phyloP scores from a whole-genome alignment of 2,888 invertebrate species.

The Lottia scabra region DNA sequence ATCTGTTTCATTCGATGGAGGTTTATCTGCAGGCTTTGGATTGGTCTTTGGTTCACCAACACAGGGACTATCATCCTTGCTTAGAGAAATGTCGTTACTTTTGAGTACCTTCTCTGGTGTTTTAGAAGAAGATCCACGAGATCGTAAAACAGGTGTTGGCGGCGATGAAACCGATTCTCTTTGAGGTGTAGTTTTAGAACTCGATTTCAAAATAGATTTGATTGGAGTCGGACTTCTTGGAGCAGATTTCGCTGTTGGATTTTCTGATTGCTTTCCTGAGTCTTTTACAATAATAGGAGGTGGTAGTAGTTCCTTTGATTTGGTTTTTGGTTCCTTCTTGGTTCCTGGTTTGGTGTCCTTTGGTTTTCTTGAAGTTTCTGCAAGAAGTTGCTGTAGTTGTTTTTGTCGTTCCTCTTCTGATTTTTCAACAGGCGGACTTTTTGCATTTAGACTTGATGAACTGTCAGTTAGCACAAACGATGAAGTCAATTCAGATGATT shows the following conservation, averaged over 20 bases:
- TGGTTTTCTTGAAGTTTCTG: conserved; percentile 40
- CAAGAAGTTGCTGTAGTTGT: conserved; percentile 40
- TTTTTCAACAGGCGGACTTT: background rate
- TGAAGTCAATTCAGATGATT: conserved; percentile 13
- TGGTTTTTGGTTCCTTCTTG: background rate
- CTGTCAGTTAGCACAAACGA: background rate
- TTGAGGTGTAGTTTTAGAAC: background rate
- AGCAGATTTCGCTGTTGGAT: background rate
- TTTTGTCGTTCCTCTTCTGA: conserved; percentile 41
- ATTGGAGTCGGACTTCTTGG: background rate
- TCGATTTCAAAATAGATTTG: background rate
- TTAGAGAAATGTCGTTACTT: too few species aligned
- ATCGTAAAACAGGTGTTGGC: background rate
- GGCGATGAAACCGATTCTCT: background rate
- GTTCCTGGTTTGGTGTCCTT: conserved; percentile 30
- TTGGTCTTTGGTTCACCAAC: background rate
- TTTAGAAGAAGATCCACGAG: background rate
- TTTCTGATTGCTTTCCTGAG: background rate
- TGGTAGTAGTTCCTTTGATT: conserved; percentile 2
- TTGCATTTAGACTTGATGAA: background rate
- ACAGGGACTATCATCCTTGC: background rate
- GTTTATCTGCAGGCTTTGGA: background rate
- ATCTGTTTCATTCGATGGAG: background rate
- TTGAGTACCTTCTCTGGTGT: background rate
- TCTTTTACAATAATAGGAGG: background rate